Base-by-base conservation (phyloP, 2,888 invertebrate genomes). In the Sminthurides aquaticus region DNA sequence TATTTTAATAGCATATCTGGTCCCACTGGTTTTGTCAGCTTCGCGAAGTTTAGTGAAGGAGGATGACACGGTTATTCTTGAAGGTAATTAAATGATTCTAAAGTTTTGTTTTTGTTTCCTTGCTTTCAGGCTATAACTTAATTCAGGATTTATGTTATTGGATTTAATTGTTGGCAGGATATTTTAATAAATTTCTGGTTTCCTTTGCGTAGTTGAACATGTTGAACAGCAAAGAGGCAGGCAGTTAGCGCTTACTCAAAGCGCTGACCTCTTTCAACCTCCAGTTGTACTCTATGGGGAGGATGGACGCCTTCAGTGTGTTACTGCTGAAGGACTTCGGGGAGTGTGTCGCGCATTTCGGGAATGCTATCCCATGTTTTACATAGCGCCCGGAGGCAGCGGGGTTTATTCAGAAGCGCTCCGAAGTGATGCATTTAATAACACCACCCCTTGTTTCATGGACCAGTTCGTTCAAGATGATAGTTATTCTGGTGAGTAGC, bases 311-410 rank as follows among this genome's bases (percentile, higher is more conserved):
- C 22, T 52, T 5, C 52, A 52, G 1, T 73, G 73, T 61, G 58
- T 34, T 8, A 71, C 71, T 1, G 34, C 64, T 1, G 52, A 60
- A 2, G 71, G 71, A 18, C 27, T 34, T 22, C 20, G 27, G n/a
- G 74, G 74, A 25, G 57, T 48, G 15, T 74, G 74, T 56, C 60
- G 57, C 34, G 57, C 68, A 0, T 48, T 73, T 15, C 63, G 55
- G 8, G 67, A 68, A 25, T 74, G 74, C 54, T 74, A 72, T 58
- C 74, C 73, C 2, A 28, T 70, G 11, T 66, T 72, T 43, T 68
- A 57, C 24, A 24, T 55, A 8, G 62, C 26, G 2, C 20, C 60
- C 15, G 27, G 2, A 49, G 62, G n/a, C 2, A 48, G 22, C 24
- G 24, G n/a, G 3, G 43, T 56, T 18, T 56, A 28, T 29, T 57